A percentile compares a stretch with the other conserved stretches of the same genome.
phyloP scores from a whole-genome alignment of 2,113 vertebrate species.

The Elachura formosa region DNA sequence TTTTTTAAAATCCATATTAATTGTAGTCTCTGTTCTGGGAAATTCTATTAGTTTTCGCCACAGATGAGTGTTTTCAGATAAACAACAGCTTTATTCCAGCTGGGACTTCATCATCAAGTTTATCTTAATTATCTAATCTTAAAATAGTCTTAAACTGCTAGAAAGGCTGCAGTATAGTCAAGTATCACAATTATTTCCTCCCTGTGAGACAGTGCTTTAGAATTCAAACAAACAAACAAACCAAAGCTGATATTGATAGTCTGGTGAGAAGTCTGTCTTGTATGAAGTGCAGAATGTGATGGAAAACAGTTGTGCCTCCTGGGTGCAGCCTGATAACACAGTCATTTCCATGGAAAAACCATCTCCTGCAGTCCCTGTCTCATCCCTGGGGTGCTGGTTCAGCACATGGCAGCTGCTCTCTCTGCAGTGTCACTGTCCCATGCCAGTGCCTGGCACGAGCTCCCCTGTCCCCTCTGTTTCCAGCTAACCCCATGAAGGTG shows the following conservation, averaged over 20 bases:
- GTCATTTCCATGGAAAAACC: neutral
- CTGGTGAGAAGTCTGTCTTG: neutral
- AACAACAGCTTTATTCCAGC: conserved; percentile 20
- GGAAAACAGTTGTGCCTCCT: neutral
- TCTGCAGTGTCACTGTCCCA: neutral
- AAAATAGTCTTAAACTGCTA: neutral
- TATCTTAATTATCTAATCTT: conserved; percentile 36
- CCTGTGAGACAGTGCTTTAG: neutral
- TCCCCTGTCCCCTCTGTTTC: neutral
- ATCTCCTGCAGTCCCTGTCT: neutral
- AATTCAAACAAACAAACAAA: neutral
- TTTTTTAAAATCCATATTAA: neutral
- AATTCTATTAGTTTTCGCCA: neutral
- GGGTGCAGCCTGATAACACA: neutral
- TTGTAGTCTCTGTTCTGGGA: neutral
- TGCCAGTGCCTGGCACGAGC: neutral
- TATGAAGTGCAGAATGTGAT: neutral
- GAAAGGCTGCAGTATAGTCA: neutral
- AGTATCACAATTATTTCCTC: neutral
- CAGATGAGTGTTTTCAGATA: conserved; percentile 13
- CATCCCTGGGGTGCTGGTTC: neutral
- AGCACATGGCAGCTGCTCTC: neutral
- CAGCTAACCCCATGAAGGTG: fast-evolving
- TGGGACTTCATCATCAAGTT: neutral
- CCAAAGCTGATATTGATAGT: neutral